Base-by-base conservation (phyloP, 30 jellyfish, hydroid and myxozoan genomes). In the Chironex yamaguchii region DNA sequence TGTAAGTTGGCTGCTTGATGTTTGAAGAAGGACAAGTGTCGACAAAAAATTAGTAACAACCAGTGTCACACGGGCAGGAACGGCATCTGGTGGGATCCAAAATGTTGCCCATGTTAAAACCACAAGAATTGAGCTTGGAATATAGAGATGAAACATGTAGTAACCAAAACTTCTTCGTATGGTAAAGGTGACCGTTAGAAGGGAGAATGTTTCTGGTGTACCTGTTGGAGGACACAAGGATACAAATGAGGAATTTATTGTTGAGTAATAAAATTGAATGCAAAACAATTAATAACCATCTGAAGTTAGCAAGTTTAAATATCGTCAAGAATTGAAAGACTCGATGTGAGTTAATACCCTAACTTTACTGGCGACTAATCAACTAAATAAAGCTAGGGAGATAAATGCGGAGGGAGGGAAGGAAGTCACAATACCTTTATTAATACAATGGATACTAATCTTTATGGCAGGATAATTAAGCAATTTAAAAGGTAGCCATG, bases 11-110 rank as follows among this genome's bases (percentile, higher is more conserved):
- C 71, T 48, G 31, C 89, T 64, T 66, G 93, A 91, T 52, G 83
- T 84, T 35, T 86, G 96, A 1, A 86, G 58, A 14, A 86, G 76
- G 30, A 86, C 73, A 1, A 86, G 32, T 4, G 96, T 86, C 12
- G 96, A 29, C 23, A 86, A n/a, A 70, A 86, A 86, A 33, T 71
- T 86, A 2, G 96, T 86, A 6, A 86, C 96, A 27, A 86, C 74
- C 31, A 86, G 71, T 65, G 96, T 86, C 6, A 86, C 96, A 20
- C 96, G 73, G 22, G 96, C 96, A 28, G 96, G 96, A 1, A 86
- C 96, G 48, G 96, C 96, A 1, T 36, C 71, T 13, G 96, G 76
- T 42, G 96, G 96, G 54, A 86, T 71, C 96, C 96, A 86, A 22
- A 86, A 75, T 14, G 85, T 86, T 12, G 83, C 96, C 96, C 96